Base-by-base conservation (phyloP, 1,140 invertebrate species). In the Drosophila bipectinata region DNA sequence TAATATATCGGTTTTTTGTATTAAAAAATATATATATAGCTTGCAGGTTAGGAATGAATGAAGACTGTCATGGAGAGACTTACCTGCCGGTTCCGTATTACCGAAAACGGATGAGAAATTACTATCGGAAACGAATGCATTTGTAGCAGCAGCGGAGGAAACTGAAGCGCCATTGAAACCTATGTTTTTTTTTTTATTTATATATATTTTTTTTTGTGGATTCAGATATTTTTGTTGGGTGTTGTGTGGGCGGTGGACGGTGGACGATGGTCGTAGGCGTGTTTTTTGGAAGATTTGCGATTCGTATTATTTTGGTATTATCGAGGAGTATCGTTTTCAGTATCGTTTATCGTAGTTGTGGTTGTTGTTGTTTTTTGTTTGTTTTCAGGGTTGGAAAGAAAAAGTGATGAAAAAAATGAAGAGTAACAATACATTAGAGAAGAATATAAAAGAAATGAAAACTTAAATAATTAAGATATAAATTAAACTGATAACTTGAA, bases 81-180 rank as follows among this genome's bases (percentile, higher is more conserved):
- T 94, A 96, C 96, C 93, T 94, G 95, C 92, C 90, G 94, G 90
- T 93, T 95, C 94, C 92, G 94, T 92, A 92, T 93, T 95, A 92
- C 96, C 96, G 92, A 97, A 97, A 63, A 97, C 96, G 78, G 96
- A 96, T 82, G 95, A 94, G 93, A 97, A 97, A 93, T 94, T 96
- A 92, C 95, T 96, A 93, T 97, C 96, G 91, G 95, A 95, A 91
- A 97, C 96, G 94, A 97, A 97, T 79, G 95, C 94, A 94, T 94
- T 95, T 93, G 93, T 94, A 92, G 93, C 94, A 93, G 93, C 92
- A 77, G 93, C 92, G 75, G 91, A 92, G 90, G 92, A 92, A 75
- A 90, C 78, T 83, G 93, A 93, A 93, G 69, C 91, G 91, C 87
- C 91, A 93, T 92, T 93, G 93, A 90, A 91, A 92, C 91, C 82